phyloP scores from a whole-genome alignment of 2,113 vertebrate genomes.

The Lepisosteus osseus region DNA sequence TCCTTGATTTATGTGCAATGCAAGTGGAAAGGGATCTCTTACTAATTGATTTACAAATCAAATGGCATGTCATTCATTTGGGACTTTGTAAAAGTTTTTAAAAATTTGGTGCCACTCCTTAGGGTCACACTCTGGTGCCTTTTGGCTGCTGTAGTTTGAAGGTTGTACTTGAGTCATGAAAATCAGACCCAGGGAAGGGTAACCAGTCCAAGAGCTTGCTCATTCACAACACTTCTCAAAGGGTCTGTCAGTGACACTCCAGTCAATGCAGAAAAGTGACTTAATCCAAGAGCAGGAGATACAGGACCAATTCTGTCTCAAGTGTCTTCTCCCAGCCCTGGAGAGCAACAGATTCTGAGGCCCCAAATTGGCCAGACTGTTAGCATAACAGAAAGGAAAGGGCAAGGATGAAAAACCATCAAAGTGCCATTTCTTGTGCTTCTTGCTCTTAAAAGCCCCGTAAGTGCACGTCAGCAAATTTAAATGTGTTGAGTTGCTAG shows the following conservation, averaged over 20 bases:
- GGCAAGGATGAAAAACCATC: constrained; percentile 10
- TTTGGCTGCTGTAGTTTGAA: background rate
- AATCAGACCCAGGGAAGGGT: background rate
- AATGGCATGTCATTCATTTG: background rate
- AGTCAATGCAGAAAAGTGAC: too few species aligned
- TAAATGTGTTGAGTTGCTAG: constrained; percentile 2
- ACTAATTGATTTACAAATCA: background rate
- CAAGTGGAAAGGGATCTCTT: background rate
- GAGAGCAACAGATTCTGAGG: background rate
- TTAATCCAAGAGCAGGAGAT: too few species aligned
- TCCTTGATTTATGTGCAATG: background rate
- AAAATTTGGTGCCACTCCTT: background rate
- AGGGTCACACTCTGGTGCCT: background rate
- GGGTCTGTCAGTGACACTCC: background rate
- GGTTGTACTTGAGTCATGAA: background rate
- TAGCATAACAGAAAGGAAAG: background rate
- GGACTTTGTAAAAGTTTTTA: too few species aligned
- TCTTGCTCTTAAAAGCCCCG: constrained; percentile 2
- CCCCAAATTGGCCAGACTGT: background rate
- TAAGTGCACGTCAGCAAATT: constrained; percentile 18
- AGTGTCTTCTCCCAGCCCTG: background rate
- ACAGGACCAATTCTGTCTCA: background rate
- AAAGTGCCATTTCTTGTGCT: constrained; percentile 8
- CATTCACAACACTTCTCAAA: background rate
- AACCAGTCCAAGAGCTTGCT: background rate